Base-by-base conservation (phyloP, 2,113 vertebrate genomes). In the Chloroceryle aenea region DNA sequence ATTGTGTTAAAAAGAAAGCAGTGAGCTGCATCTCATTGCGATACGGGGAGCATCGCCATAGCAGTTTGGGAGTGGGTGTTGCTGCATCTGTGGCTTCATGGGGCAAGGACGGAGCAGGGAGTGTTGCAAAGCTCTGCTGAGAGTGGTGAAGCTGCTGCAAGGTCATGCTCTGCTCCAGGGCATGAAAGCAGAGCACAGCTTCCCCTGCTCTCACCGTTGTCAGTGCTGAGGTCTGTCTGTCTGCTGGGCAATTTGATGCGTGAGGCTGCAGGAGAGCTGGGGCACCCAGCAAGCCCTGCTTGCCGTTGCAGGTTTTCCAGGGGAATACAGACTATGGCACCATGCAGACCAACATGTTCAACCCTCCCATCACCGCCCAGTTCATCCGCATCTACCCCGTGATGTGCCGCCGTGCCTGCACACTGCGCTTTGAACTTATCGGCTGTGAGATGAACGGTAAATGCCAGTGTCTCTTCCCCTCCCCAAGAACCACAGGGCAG, bases 381-480 rank as follows among this genome's bases (percentile, higher is more conserved):
- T 99, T 98, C 63, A 95, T 99, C 91, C 98, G 99, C n/a, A 98
- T 99, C 92, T 97, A 98, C 81, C 99, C 99, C 0, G 92, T 98
- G 82, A 87, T 97, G 53, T 99, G 99, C 66, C 98, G 98, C 81
- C 97, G 97, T 0, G 98, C 98, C 71, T 99, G 99, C 97, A 99
- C 99, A 0, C 97, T 99, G 92, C 99, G 99, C 88, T 98, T 99
- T 55, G 99, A 99, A 94, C 98, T 99, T 68, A 98, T 99, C 55
- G 99, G 99, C 98, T 99, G 99, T 12, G 99, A 99, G 90, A 95
- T 99, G 89, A 98, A 98, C 0, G 99, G 99, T 99, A 98, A 99
- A 97, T 94, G 80, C 26, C 0, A 0, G 29, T 6, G 68, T 32
- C 38, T 52, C 5, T 23, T 29, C 32, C 42, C n/a, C 40, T 62